Evolutionary conservation across 2,888 invertebrate genomes (phyloP).

Genomic region (Netelia virgata): DNA sequence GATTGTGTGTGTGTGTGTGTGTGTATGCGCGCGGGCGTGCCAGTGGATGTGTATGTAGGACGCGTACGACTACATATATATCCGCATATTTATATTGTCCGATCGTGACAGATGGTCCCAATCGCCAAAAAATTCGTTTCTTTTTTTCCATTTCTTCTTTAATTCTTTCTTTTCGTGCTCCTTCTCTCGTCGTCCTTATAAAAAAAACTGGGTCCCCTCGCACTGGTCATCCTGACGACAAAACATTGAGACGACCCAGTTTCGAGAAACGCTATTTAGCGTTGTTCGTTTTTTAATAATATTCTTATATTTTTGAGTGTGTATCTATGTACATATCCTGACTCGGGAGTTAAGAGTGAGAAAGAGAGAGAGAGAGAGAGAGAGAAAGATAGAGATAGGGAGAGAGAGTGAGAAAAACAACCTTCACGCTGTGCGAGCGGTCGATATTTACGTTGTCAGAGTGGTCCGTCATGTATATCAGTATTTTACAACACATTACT

Average conservation of each 20-base stretch:
- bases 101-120: slow-evolving; percentile 83
- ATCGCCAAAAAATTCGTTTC: slow-evolving; percentile 69
- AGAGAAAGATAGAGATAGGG: slow-evolving; percentile 2
- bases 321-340: slow-evolving; percentile 56
- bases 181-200: slow-evolving; percentile 49
- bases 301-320: slow-evolving; percentile 46
- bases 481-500: slow-evolving; percentile 53
- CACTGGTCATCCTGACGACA: neutral
- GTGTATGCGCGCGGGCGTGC: neutral
- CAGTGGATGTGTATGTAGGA: slow-evolving; percentile 47
- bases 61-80: slow-evolving; percentile 76
- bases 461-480: slow-evolving; percentile 55
- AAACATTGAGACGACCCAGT: slow-evolving; percentile 1
- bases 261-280: slow-evolving; percentile 8
- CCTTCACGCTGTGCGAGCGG: slow-evolving; percentile 51
- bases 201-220: slow-evolving; percentile 24
- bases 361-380: neutral
- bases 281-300: slow-evolving; percentile 18
- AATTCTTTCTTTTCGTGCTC: slow-evolving; percentile 66
- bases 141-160: slow-evolving; percentile 64
- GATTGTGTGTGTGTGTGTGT: neutral
- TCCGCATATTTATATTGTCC: slow-evolving; percentile 77
- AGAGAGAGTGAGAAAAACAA: slow-evolving; percentile 24
- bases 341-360: slow-evolving; percentile 15
- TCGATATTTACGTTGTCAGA: slow-evolving; percentile 56